Conservation (phyloP, 2,113 vertebrate genomes). For the Phycodurus eques region DNA sequence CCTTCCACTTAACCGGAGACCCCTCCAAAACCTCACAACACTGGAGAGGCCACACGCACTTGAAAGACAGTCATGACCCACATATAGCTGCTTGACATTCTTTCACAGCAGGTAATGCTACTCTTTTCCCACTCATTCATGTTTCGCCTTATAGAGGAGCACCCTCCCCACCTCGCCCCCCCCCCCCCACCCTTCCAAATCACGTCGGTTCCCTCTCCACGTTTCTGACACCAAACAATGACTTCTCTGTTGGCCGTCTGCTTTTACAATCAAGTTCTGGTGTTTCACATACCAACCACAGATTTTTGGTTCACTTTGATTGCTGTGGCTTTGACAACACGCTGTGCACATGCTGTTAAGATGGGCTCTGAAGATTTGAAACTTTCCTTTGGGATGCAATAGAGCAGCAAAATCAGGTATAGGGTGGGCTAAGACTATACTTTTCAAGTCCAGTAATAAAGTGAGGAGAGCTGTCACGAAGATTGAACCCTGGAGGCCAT, state of each 20-base stretch:
- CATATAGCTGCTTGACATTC: slow-evolving; percentile 47
- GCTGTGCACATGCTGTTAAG: slow-evolving; percentile 1
- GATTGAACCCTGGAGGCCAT: background rate
- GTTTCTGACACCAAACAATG: slow-evolving; percentile 45
- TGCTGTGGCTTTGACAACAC: slow-evolving; percentile 13
- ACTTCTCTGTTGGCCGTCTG: slow-evolving; percentile 42
- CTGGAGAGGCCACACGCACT: slow-evolving; percentile 23
- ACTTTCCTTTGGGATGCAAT: slow-evolving; percentile 7
- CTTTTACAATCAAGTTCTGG: slow-evolving; percentile 21
- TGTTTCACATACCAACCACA: slow-evolving; percentile 17
- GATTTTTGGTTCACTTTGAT: slow-evolving; percentile 23
- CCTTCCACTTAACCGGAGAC: slow-evolving; percentile 33
- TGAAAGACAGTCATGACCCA: slow-evolving; percentile 49
- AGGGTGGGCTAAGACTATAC: background rate
- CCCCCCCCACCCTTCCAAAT: background rate
- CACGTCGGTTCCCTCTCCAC: slow-evolving; percentile 21
- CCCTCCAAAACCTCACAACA: slow-evolving; percentile 23
- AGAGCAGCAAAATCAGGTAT: background rate
- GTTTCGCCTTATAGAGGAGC: slow-evolving; percentile 35
- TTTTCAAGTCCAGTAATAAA: background rate
- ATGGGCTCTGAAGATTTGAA: slow-evolving; percentile 9
- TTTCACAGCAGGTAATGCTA: slow-evolving; percentile 54
- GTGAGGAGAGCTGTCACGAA: background rate
- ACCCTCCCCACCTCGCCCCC: background rate
- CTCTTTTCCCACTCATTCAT: slow-evolving; percentile 50